Base-by-base conservation (phyloP, 2,113 vertebrate species). In the Noturus placidus region DNA sequence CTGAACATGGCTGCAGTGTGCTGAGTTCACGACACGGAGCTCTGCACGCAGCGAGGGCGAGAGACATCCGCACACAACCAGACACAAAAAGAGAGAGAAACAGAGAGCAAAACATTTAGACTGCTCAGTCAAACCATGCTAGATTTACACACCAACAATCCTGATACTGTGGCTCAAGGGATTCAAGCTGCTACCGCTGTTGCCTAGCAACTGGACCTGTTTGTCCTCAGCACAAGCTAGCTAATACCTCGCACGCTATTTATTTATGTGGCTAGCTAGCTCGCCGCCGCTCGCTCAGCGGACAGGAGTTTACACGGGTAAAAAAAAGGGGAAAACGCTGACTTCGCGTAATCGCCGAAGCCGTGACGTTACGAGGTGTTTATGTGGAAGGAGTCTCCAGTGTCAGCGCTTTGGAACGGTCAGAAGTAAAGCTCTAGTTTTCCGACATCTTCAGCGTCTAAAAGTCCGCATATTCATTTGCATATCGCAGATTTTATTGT, bases 1-100 rank as follows among this genome's bases (percentile, higher is more conserved):
- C 97, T 96, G 95, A 99, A 99, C 98, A 99, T 99, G 96, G 87
- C 10, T 92, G 93, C 93, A 89, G 93, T 74, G 82, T 52, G 85
- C 77, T 87, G 81, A 42, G 69, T 33, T 22, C 63, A 88, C 91
- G 88, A 91, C 57, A 83, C 61, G 84, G 84, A 91, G 82, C 90
- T 74, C 91, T 91, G 89, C 1, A 2, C n/a, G 77, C 17, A 72
- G 52, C 27, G 13, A 46, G 56, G 77, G 25, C 63, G n/a, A 88
- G 57, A 82, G 5, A 82, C 54, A 57, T 38, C 35, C 11, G 72
- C 19, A 76, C 33, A 70, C 50, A 83, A 35, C 17, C 6, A 69
- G 46, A 65, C 56, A 20, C 27, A 56, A 7, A 30, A 30, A 78
- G 46, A 78, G 76, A 77, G 74, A 80, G 52, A 30, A 7, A 77